Evolutionary conservation across 92 coral and sea anemone species (phyloP).

Genomic region (Zoanthus gigantus): DNA sequence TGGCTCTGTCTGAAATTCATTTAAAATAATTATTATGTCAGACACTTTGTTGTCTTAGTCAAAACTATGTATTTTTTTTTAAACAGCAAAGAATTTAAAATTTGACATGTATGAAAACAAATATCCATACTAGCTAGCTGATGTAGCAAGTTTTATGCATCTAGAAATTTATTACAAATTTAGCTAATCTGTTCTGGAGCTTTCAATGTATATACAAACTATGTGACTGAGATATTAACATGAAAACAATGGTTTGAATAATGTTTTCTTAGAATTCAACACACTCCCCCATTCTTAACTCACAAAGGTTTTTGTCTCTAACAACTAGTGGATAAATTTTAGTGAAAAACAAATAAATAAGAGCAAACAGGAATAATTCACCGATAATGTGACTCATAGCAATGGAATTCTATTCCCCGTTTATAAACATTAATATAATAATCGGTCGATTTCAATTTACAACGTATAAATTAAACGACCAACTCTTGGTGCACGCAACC

Average conservation of each 20-base stretch:
- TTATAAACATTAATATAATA: not conserved
- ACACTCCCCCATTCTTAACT: constrained; percentile 15
- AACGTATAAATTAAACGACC: not conserved
- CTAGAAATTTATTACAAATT: not conserved
- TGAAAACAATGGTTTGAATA: constrained; percentile 16
- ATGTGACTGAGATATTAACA: not conserved
- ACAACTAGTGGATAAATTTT: not conserved
- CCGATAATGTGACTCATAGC: not conserved
- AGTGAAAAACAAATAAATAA: constrained; percentile 2
- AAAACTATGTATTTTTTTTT: not conserved
- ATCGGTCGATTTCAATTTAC: not conserved
- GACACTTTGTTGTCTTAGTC: not conserved
- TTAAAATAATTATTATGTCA: not conserved
- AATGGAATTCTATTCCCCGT: not conserved
- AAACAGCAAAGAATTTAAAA: not conserved
- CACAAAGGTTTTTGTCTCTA: not conserved
- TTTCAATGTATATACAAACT: not conserved
- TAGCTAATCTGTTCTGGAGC: not conserved
- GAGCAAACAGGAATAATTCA: not conserved
- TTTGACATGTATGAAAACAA: not conserved
- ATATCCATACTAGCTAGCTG: not conserved
- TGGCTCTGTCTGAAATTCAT: not conserved
- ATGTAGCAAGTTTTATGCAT: not conserved
- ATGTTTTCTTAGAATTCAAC: not conserved
- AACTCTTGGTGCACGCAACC: not conserved